Evolutionary conservation across 2,888 invertebrate species (phyloP).

Genomic region (Parnassius mnemosyne): DNA sequence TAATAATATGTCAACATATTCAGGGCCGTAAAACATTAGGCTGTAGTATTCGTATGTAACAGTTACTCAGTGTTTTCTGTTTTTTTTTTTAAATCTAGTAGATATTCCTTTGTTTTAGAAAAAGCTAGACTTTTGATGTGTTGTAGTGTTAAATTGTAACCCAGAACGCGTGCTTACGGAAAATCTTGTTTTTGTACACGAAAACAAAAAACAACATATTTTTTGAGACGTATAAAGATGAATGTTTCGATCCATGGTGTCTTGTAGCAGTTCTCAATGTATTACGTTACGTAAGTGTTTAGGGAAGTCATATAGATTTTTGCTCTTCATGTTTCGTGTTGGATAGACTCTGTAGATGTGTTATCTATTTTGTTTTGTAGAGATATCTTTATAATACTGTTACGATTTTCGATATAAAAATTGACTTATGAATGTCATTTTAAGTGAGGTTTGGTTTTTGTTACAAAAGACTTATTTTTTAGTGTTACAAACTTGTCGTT

Average conservation of each 20-base stretch:
- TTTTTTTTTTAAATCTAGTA: slow-evolving; percentile 47
- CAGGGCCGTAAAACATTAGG: slow-evolving; percentile 55
- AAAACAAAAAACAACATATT: slow-evolving; percentile 60
- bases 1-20: slow-evolving; percentile 36
- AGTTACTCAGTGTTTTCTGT: slow-evolving; percentile 49
- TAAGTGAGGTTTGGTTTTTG: slow-evolving; percentile 1
- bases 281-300: slow-evolving; percentile 12
- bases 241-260: slow-evolving; percentile 48
- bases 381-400: slow-evolving; percentile 55
- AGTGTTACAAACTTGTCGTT: not conserved
- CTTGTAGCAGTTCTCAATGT: slow-evolving; percentile 24
- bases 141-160: slow-evolving; percentile 56
- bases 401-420: slow-evolving; percentile 50
- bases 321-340: slow-evolving; percentile 34
- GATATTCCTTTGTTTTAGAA: slow-evolving; percentile 57
- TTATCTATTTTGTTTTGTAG: slow-evolving; percentile 37
- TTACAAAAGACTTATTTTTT: not conserved
- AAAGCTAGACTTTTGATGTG: slow-evolving; percentile 72
- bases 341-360: slow-evolving; percentile 22
- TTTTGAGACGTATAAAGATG: slow-evolving; percentile 70
- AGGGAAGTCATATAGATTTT: slow-evolving; percentile 29
- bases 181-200: slow-evolving; percentile 63
- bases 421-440: slow-evolving; percentile 28
- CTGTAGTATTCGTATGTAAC: slow-evolving; percentile 49
- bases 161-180: slow-evolving; percentile 47